Conservation (phyloP, 1,140 invertebrate genomes). For the Leguminivora glycinivorella region DNA sequence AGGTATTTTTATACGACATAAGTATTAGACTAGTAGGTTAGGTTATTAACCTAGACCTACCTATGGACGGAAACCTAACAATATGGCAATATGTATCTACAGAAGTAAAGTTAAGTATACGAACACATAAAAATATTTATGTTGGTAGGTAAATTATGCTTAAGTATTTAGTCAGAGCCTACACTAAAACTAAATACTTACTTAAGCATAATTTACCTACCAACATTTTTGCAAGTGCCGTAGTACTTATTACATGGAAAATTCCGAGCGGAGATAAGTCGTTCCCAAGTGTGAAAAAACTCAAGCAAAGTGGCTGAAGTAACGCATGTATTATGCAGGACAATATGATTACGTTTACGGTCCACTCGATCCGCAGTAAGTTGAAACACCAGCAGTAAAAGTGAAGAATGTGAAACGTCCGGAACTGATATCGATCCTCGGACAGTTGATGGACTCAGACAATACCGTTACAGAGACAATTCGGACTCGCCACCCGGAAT, state of each 20-base stretch:
- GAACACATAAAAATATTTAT: no score
- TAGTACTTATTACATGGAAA: background rate
- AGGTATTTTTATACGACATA: no score
- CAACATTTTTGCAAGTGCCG: no score
- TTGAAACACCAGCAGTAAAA: constrained; percentile 5
- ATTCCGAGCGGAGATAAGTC: background rate
- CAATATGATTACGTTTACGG: constrained; percentile 14
- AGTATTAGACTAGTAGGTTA: no score
- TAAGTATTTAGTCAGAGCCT: no score
- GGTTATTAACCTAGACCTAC: no score
- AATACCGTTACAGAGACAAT: background rate
- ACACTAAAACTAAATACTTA: no score
- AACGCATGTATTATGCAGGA: constrained; percentile 7
- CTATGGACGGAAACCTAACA: no score
- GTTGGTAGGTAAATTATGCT: no score
- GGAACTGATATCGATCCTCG: constrained; percentile 15
- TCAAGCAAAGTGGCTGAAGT: background rate
- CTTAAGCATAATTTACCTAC: no score
- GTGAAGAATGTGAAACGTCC: constrained; percentile 7
- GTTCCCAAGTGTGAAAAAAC: constrained; percentile 12
- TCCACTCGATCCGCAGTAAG: background rate
- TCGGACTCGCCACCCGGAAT: constrained; percentile 8
- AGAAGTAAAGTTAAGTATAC: no score
- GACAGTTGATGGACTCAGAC: background rate
- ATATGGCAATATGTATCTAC: no score